Evolutionary conservation across 2,888 invertebrate species (phyloP).

Genomic region (Drosophila buzzatii): DNA sequence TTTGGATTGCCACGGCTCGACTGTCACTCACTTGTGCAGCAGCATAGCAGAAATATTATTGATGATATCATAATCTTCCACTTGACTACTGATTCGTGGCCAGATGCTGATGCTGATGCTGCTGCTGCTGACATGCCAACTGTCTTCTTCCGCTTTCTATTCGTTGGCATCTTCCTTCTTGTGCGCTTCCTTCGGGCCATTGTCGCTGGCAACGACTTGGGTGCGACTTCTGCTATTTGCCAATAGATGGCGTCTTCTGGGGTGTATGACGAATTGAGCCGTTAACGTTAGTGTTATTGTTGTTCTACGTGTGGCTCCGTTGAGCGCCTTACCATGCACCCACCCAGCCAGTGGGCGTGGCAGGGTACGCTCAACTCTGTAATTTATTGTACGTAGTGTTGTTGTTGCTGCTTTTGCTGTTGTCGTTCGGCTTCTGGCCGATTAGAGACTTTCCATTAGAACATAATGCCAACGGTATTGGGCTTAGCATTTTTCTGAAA

Average conservation of each 20-base stretch:
- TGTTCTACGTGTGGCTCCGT: constrained; percentile 30
- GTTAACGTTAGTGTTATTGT: constrained; percentile 36
- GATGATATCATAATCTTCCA: constrained; percentile 85
- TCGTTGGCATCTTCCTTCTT: constrained; percentile 63
- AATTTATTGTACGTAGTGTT: constrained; percentile 52
- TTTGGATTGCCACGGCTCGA: constrained; percentile 18
- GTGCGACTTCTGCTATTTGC: neutral
- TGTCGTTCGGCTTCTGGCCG: constrained; percentile 32
- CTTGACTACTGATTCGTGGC: constrained; percentile 81
- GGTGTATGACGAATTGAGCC: constrained; percentile 55
- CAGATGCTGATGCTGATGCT: constrained; percentile 65
- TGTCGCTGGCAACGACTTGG: constrained; percentile 9
- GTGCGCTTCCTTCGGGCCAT: constrained; percentile 45
- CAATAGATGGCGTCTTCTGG: constrained; percentile 9
- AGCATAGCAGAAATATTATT: constrained; percentile 83
- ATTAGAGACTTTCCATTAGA: constrained; percentile 51
- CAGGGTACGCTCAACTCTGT: constrained; percentile 37
- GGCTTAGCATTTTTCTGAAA: constrained; percentile 49
- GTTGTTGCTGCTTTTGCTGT: constrained; percentile 25
- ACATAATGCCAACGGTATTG: constrained; percentile 47
- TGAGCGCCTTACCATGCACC: constrained; percentile 39
- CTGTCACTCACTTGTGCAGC: constrained; percentile 83
- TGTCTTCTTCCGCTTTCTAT: constrained; percentile 74
- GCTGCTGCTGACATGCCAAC: constrained; percentile 69
- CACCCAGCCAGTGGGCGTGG: constrained; percentile 27